These are phyloP conservation scores for Acomys russatus DNA, from an alignment of 2,797 vertebrate genomes.

Conservation along the genomic window DNA sequence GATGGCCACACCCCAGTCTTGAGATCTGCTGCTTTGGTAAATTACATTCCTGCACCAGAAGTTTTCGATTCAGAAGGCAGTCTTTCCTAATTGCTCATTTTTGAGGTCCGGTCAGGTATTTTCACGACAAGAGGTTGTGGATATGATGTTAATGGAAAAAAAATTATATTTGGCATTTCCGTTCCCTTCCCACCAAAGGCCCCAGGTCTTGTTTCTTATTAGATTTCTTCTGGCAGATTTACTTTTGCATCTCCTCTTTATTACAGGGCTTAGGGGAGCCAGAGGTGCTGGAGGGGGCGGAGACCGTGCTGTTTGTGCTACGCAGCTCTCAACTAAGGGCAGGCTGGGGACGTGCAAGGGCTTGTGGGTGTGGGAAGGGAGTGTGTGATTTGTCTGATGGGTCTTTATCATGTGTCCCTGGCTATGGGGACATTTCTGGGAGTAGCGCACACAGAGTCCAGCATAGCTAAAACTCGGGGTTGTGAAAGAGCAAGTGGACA, in stretches of 20 bases:
- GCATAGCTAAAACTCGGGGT: neutral
- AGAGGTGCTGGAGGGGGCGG: neutral
- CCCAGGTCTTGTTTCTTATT: neutral
- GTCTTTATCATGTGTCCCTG: neutral
- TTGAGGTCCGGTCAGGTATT: slow-evolving; percentile 16
- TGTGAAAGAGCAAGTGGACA: neutral
- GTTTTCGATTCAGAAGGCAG: neutral
- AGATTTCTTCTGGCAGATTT: slow-evolving; percentile 40
- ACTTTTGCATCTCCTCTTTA: neutral
- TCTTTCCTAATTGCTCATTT: slow-evolving; percentile 14
- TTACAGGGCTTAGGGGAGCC: neutral
- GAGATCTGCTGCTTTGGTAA: neutral
- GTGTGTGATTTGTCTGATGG: neutral
- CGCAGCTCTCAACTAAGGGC: neutral
- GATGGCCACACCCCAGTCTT: neutral
- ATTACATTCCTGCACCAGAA: neutral
- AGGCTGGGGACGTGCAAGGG: neutral
- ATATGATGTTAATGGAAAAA: slow-evolving; percentile 44
- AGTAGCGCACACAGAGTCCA: neutral
- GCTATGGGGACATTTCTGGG: neutral
- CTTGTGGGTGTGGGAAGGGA: neutral
- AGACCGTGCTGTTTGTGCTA: neutral
- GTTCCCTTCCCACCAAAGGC: slow-evolving; percentile 37
- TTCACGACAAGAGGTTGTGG: slow-evolving; percentile 17
- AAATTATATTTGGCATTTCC: slow-evolving; percentile 40